These are phyloP conservation scores for Lysiphlebus fabarum DNA, from an alignment of 1,140 invertebrate genomes.

Conservation along the genomic window DNA sequence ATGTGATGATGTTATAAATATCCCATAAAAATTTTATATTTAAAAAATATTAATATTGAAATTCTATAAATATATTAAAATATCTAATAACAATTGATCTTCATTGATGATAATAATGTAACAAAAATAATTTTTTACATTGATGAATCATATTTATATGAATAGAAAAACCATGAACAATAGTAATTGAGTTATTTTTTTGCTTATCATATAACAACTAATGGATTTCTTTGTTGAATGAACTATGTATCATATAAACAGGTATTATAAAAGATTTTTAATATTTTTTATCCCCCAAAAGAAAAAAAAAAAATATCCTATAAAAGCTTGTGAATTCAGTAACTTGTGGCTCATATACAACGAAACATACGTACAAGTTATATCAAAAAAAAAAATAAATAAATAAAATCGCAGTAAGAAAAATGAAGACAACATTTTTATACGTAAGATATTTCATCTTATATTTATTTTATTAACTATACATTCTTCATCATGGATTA, in stretches of 20 bases:
- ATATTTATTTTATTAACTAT: too few species aligned
- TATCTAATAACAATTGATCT: too few species aligned
- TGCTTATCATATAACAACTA: slow-evolving; percentile 35
- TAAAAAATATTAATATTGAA: too few species aligned
- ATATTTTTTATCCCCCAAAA: neutral
- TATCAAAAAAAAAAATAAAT: neutral
- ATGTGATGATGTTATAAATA: too few species aligned
- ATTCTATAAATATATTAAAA: too few species aligned
- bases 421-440: slow-evolving; percentile 9
- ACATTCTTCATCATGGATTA: too few species aligned
- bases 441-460: slow-evolving; percentile 5
- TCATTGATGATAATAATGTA: too few species aligned
- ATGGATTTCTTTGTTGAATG: slow-evolving; percentile 31
- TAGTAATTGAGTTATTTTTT: slow-evolving; percentile 1
- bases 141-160: neutral
- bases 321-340: slow-evolving; percentile 14
- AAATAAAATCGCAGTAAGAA: neutral
- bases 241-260: slow-evolving; percentile 9
- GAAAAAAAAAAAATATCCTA: slow-evolving; percentile 17
- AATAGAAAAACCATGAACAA: slow-evolving; percentile 2
- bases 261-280: neutral
- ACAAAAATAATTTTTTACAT: too few species aligned
- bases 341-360: neutral
- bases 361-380: neutral
- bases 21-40: too few species aligned